Percentiles rank a stretch among this genome's conserved stretches.
phyloP scores from a whole-genome alignment of 1,140 invertebrate genomes.

The Atta cephalotes region DNA sequence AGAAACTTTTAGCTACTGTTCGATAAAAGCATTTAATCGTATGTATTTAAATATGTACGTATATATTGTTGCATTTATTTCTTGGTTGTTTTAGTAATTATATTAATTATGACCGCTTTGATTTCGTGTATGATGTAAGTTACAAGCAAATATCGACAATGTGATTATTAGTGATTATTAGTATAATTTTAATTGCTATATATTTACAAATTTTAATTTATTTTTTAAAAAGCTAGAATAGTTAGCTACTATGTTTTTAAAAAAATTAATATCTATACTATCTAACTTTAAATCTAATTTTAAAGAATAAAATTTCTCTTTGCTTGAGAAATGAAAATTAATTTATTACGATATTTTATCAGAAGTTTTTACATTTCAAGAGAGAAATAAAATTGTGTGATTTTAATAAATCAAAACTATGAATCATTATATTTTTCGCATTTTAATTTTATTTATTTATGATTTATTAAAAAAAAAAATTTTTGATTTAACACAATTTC shows the following conservation, averaged over 20 bases:
- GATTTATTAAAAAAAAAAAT: slow-evolving; percentile 18
- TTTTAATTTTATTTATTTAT: slow-evolving; percentile 13
- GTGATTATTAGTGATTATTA: background rate
- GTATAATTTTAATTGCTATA: background rate
- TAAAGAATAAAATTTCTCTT: background rate
- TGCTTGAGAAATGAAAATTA: background rate
- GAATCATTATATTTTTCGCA: background rate
- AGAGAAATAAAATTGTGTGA: slow-evolving; percentile 4
- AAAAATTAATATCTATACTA: background rate
- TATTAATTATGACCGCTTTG: background rate
- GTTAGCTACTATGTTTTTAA: background rate
- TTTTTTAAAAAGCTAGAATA: background rate
- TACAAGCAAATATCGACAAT: background rate
- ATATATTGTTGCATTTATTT: background rate
- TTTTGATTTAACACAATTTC: background rate
- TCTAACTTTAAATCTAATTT: background rate
- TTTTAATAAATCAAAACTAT: slow-evolving; percentile 23
- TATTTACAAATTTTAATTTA: background rate
- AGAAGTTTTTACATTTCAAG: slow-evolving; percentile 1
- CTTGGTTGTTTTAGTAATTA: background rate
- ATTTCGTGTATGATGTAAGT: background rate
- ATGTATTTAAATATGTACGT: background rate
- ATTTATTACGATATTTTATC: background rate
- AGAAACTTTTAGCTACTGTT: background rate
- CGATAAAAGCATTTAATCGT: background rate